phyloP scores from a whole-genome alignment of 2,797 vertebrate genomes.

The Clarias pachynema region DNA sequence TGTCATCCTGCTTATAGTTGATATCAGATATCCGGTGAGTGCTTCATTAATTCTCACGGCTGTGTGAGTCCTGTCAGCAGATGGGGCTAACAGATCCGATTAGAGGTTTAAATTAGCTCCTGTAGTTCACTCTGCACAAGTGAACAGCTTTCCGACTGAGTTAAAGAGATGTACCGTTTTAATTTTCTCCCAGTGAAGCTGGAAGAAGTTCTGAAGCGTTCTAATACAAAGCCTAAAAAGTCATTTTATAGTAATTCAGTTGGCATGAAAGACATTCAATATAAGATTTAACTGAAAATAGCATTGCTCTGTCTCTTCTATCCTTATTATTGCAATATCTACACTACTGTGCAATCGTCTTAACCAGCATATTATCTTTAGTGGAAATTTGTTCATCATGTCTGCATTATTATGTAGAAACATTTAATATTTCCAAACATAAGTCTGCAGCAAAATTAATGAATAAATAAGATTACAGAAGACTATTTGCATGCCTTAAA shows the following conservation, averaged over 20 bases:
- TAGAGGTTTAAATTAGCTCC: neutral
- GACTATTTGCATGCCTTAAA: no score
- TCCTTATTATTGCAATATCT: neutral
- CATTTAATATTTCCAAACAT: no score
- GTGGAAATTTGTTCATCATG: no score
- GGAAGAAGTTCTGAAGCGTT: neutral
- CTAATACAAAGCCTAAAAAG: neutral
- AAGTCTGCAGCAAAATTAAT: no score
- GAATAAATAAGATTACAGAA: no score
- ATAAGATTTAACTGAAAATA: neutral
- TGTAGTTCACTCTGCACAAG: neutral
- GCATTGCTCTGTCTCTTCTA: neutral
- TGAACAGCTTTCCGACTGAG: neutral
- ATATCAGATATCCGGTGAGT: slow-evolving; percentile 89
- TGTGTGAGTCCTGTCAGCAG: slow-evolving; percentile 10
- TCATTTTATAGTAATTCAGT: neutral
- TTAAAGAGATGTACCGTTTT: neutral
- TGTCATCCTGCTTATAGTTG: slow-evolving; percentile 86
- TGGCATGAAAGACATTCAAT: neutral
- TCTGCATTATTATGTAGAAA: no score
- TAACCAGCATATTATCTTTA: no score
- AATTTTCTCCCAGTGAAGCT: neutral
- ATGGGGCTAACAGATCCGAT: slow-evolving; percentile 10
- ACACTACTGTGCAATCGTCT: neutral
- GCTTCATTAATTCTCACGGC: neutral